Evolutionary conservation across 2,888 invertebrate genomes (phyloP), one percentile per base, ranked within the genome.

Genomic region (Erpobdella octoculata): DNA sequence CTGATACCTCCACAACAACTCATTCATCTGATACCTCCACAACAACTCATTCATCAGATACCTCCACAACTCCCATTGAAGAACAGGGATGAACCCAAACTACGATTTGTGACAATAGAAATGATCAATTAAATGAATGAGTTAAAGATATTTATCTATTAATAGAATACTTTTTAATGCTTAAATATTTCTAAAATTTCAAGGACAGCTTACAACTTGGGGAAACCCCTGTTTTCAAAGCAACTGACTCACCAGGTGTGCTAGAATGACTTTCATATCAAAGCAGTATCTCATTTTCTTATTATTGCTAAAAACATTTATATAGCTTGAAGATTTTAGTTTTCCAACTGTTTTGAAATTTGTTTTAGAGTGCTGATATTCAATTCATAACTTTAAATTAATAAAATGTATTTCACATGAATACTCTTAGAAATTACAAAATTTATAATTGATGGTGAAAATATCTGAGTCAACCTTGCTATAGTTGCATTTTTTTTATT

Each of bases 231-330:
- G 87, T 90, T 2, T 86, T 93, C 3, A 91, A 89, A 80, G 89
- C 91, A 80, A 91, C 91, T 0, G 91, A 90, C 82, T 92, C 90
- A 82, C 96, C 96, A 0, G 83, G 83, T 80, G 71, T 69, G 70
- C 33, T 0, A 33, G 25, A 70, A 4, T 61, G 41, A 12, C 21
- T 48, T 41, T 46, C 8, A 28, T 67, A 8, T 15, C 18, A 46
- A 18, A 46, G 18, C 46, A 46, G 18, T 18, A 53, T 25, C 6
- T 53, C 8, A 28, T 53, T 15, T 53, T 6, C 53, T 18, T 12
- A 41, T 25, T 21, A 25, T 53, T 9, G 9, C 8, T 9, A 1
- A 6, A 53, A 53, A 25, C 53, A n/a, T 53, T 28, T 25, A n/a
- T n/a, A n/a, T n/a, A n/a, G n/a, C n/a, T n/a, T n/a, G n/a, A n/a